Conservation (phyloP, 2,888 invertebrate genomes). For the Rhorus exstirpatorius region DNA sequence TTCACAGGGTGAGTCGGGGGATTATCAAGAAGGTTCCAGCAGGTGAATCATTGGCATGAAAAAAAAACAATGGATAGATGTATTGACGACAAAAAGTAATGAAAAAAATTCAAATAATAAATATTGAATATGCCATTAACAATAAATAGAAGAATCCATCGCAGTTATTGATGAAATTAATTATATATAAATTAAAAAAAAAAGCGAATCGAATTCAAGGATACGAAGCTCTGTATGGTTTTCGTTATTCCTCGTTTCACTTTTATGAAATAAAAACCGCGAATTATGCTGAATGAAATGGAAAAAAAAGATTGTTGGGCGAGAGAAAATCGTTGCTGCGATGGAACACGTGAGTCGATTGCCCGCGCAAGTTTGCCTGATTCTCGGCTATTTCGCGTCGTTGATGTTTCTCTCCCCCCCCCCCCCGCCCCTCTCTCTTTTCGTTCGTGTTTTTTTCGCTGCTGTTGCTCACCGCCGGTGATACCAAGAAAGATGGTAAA, state of each 20-base stretch:
- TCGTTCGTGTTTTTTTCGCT: constrained; percentile 13
- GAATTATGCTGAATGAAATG: background rate
- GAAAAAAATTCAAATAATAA: too few relatives aligned
- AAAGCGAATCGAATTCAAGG: too few relatives aligned
- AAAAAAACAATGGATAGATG: background rate
- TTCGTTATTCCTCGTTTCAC: too few relatives aligned
- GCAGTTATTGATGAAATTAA: too few relatives aligned
- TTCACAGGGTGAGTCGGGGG: constrained; percentile 23
- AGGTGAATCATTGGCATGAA: background rate
- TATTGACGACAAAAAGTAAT: too few relatives aligned
- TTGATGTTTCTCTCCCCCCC: too few relatives aligned
- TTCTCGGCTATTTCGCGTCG: background rate
- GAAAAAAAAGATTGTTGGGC: background rate
- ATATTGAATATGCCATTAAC: too few relatives aligned
- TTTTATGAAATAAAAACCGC: too few relatives aligned
- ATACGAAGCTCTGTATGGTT: too few relatives aligned
- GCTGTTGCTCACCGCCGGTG: background rate
- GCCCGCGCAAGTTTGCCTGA: background rate
- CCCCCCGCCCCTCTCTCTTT: constrained; percentile 30
- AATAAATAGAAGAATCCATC: too few relatives aligned
- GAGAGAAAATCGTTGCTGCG: background rate
- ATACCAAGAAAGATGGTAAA: background rate
- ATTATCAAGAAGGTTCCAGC: background rate
- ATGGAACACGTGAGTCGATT: constrained; percentile 1
- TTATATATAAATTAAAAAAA: too few relatives aligned